Base-by-base conservation (phyloP, 2,113 vertebrate genomes). In the Dryoscopus gambensis region DNA sequence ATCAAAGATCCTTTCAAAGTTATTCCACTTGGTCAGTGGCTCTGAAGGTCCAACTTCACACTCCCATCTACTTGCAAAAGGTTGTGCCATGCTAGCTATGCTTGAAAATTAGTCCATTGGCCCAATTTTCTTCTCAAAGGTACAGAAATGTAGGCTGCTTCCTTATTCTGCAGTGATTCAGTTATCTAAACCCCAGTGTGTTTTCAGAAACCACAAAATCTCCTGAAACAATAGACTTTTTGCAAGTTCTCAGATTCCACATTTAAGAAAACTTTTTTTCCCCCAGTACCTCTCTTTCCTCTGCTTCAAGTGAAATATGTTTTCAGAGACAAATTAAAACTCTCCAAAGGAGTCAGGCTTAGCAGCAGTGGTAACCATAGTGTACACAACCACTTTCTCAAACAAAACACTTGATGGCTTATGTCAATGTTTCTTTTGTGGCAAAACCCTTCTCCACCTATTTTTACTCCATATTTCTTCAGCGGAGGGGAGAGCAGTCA, bases 351-450 rank as follows among this genome's bases (percentile, higher is more conserved):
- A 85, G 37, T 70, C 63, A 55, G 47, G 30, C 74, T 86, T 57
- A 90, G 52, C 92, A 93, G 82, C 84, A 89, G 50, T 1, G 4
- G 44, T 78, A 89, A 89, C 84, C 6, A 3, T 55, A 91, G 57
- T 57, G 42, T 73, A 60, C 74, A 77, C 47, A 90, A 40, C 50
- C 63, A 50, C 75, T 68, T 87, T 91, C 67, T 91, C 65, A 87
- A 93, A 89, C 42, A 40, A 95, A 96, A 87, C 71, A 74, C 59
- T 76, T 65, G 57, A 93, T 83, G 71, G 53, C 71, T 95, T 93
- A 67, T 92, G 88, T 94, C 88, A 95, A 92, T 94, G 79, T 96
- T 96, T 94, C 93, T 93, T 95, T 94, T 94, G 95, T 96, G 95
- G 93, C 42, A 86, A 94, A 94, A 49, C 37, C 44, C 79, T 95